phyloP scores from a whole-genome alignment of 2,113 vertebrate genomes.

The Eolophus roseicapilla region DNA sequence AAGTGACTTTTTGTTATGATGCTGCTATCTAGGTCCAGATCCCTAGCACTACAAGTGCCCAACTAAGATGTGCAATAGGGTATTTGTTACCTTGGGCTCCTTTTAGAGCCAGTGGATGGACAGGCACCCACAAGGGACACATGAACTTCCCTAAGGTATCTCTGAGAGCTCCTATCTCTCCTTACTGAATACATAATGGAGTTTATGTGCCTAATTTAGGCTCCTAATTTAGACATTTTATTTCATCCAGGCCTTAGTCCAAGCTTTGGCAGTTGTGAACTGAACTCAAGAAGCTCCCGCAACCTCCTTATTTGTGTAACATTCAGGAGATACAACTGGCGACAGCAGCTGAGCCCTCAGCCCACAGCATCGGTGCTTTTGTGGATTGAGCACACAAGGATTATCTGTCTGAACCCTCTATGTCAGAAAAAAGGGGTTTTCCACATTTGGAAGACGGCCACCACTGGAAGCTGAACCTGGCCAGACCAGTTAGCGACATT shows the following conservation, averaged over 20 bases:
- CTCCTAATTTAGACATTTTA: not conserved
- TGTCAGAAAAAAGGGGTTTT: slow-evolving; percentile 20
- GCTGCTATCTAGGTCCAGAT: not conserved
- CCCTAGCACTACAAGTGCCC: not conserved
- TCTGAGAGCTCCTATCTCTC: not conserved
- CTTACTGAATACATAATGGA: accelerated
- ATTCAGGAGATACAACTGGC: not conserved
- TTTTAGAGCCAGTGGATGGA: not conserved
- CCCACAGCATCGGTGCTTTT: not conserved
- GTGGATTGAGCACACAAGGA: not conserved
- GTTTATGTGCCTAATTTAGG: not conserved
- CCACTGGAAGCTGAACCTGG: slow-evolving; percentile 23
- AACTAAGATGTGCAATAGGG: not conserved
- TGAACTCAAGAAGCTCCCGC: not conserved
- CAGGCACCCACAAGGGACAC: not conserved
- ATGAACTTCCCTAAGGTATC: not conserved
- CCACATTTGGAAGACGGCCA: not conserved
- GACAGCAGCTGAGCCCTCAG: not conserved
- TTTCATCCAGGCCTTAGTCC: not conserved
- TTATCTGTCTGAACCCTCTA: not conserved
- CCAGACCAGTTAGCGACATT: slow-evolving; percentile 31
- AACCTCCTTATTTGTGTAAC: not conserved
- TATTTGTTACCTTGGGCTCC: not conserved
- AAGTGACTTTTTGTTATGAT: not conserved
- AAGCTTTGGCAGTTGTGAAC: not conserved